Evolutionary conservation across 2,888 invertebrate species (phyloP).

Genomic region (Exephanes ischioxanthus): DNA sequence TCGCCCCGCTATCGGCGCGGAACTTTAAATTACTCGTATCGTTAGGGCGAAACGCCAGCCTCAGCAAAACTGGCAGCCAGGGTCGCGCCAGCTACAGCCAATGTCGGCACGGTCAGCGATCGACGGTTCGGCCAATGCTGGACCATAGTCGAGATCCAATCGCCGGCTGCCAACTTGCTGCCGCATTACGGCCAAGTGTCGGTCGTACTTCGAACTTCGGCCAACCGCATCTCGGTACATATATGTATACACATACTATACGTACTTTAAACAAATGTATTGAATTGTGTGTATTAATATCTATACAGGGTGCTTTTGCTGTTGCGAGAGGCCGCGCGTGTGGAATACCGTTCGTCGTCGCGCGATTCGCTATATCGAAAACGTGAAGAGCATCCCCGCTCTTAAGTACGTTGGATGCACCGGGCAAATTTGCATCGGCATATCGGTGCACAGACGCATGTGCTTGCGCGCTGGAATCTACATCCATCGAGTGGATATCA

Average conservation of each 20-base stretch:
- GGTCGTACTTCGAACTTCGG: neutral
- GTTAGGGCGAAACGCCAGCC: too few relatives aligned
- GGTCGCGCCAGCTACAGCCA: too few relatives aligned
- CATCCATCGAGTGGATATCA: neutral
- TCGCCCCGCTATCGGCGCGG: too few relatives aligned
- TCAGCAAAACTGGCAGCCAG: too few relatives aligned
- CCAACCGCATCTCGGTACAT: too few relatives aligned
- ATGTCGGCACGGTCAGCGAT: too few relatives aligned
- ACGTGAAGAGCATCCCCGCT: slow-evolving; percentile 52
- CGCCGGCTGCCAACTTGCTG: too few relatives aligned
- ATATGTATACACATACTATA: too few relatives aligned
- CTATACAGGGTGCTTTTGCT: slow-evolving; percentile 58
- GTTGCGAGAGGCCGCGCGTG: slow-evolving; percentile 44
- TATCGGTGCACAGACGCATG: slow-evolving; percentile 1
- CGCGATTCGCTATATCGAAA: slow-evolving; percentile 67
- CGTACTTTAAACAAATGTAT: slow-evolving; percentile 23
- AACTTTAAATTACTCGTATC: too few relatives aligned
- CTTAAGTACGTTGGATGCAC: slow-evolving; percentile 48
- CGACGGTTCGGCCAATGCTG: too few relatives aligned
- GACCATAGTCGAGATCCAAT: too few relatives aligned
- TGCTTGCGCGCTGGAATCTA: slow-evolving; percentile 18
- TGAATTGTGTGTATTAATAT: slow-evolving; percentile 62
- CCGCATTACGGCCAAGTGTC: neutral
- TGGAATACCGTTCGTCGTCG: slow-evolving; percentile 66
- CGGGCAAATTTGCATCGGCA: slow-evolving; percentile 31